Base-by-base conservation (phyloP, 2,888 invertebrate genomes). In the Deilephila porcellus region DNA sequence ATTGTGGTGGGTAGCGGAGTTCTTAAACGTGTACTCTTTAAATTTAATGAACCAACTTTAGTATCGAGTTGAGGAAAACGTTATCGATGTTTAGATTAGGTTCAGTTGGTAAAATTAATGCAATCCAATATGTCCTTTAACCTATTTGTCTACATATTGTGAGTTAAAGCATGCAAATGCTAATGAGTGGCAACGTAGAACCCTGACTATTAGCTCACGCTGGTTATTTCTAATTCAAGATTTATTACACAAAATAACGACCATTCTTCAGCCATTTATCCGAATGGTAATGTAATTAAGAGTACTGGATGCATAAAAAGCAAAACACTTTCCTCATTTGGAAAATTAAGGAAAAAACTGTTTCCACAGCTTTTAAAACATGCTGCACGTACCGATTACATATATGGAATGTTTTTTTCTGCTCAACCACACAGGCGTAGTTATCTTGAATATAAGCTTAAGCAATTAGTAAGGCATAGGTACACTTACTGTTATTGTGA, bases 281-380 rank as follows among this genome's bases (percentile, higher is more conserved):
- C 19, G 19, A 59, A 67, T 25, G 72, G 64, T 25, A 4, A 72
- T 73, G 37, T 70, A 71, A 74, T 72, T 74, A 71, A 74, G 56
- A 71, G 63, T 59, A 63, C 70, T 56, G 20, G 34, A 25, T 20
- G 73, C 70, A 74, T 75, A 76, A 78, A 78, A 77, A 63, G 63
- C 72, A 70, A 73, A 71, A 73, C 45, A 75, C 71, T 72, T 74
- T 70, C 77, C 77, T 73, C 77, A 76, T 74, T 72, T 45, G 76
- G 74, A 73, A 71, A 74, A 72, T 62, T 71, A 62, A 71, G 74
- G 72, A 77, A 75, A 76, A 77, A 75, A 74, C 29, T 62, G 59
- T 70, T 53, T 60, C 72, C 71, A 71, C 59, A 45, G 29, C 59
- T 37, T 67, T 73, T 56, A 67, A 60, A 63, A 62, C 37, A 64